These are phyloP conservation scores for Procavia capensis DNA, from an alignment of 2,113 vertebrate species.

Conservation along the genomic window DNA sequence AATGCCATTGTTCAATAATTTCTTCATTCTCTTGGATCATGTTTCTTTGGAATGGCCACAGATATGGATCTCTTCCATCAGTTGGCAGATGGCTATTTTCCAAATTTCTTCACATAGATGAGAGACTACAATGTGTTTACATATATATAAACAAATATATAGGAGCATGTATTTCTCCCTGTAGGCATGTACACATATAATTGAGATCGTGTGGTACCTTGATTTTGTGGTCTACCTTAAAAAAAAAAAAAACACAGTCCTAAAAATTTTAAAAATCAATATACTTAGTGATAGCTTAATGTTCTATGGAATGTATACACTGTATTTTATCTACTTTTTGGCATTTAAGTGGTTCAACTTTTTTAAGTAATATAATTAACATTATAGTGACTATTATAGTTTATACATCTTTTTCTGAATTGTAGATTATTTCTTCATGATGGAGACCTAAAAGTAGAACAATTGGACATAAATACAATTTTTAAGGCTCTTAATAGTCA, in stretches of 20 bases:
- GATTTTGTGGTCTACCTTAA: conserved; percentile 11
- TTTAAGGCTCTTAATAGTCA: conserved; percentile 20
- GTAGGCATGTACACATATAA: background rate
- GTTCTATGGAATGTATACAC: background rate
- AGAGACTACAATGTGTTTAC: background rate
- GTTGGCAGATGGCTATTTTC: too few relatives aligned
- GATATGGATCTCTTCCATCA: too few relatives aligned
- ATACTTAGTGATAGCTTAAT: conserved; percentile 8
- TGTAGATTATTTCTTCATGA: conserved; percentile 18
- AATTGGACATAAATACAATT: background rate
- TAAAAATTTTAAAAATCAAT: background rate
- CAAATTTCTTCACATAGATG: too few relatives aligned
- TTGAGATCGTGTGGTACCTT: background rate
- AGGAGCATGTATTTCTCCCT: background rate
- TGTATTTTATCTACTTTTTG: background rate
- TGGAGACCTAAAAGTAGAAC: conserved; percentile 17
- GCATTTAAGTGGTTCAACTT: background rate
- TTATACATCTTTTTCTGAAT: conserved; percentile 19
- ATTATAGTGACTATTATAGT: background rate
- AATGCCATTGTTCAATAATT: too few relatives aligned
- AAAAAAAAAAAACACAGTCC: conserved; percentile 8
- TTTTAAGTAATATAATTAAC: conserved; percentile 19
- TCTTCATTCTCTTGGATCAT: too few relatives aligned
- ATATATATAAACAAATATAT: background rate
- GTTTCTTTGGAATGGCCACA: too few relatives aligned